Evolutionary conservation across 2,797 vertebrate species (phyloP).

Genomic region (Furcifer pardalis): DNA sequence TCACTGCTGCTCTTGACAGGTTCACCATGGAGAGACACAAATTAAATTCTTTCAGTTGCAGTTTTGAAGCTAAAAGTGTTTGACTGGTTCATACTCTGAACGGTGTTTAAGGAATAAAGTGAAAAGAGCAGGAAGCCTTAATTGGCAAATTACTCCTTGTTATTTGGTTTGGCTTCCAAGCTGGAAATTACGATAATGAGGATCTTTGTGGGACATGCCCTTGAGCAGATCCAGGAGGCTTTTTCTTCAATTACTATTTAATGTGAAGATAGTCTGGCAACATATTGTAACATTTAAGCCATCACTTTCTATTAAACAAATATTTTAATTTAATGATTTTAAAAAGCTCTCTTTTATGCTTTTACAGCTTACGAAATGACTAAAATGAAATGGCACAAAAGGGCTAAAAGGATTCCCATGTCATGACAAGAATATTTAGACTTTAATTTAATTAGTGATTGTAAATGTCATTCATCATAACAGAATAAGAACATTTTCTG

Average conservation of each 20-base stretch:
- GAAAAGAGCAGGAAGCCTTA: slow-evolving; percentile 86
- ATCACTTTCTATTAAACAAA: slow-evolving; percentile 83
- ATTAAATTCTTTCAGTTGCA: slow-evolving; percentile 77
- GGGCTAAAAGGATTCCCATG: slow-evolving; percentile 67
- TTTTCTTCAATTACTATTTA: slow-evolving; percentile 81
- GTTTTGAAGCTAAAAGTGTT: slow-evolving; percentile 82
- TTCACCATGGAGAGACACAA: slow-evolving; percentile 72
- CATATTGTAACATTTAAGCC: slow-evolving; percentile 83
- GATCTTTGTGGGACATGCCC: slow-evolving; percentile 83
- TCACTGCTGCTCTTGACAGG: slow-evolving; percentile 76
- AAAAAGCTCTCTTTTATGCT: slow-evolving; percentile 72
- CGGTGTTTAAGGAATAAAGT: slow-evolving; percentile 81
- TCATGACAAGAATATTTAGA: slow-evolving; percentile 55
- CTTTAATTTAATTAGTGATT: slow-evolving; percentile 51
- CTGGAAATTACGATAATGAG: slow-evolving; percentile 88
- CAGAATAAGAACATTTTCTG: slow-evolving; percentile 19
- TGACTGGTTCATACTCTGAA: slow-evolving; percentile 78
- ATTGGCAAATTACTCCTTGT: slow-evolving; percentile 89
- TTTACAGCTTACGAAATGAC: slow-evolving; percentile 71
- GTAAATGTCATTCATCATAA: slow-evolving; percentile 47
- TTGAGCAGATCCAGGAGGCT: slow-evolving; percentile 76
- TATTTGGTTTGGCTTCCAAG: slow-evolving; percentile 88
- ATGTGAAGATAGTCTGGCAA: slow-evolving; percentile 79
- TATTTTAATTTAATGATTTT: slow-evolving; percentile 78
- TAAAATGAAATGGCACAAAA: slow-evolving; percentile 63